Percentiles rank a stretch among this genome's conserved stretches.
phyloP scores from a whole-genome alignment of 2,797 vertebrate genomes.

The Lemur catta region DNA sequence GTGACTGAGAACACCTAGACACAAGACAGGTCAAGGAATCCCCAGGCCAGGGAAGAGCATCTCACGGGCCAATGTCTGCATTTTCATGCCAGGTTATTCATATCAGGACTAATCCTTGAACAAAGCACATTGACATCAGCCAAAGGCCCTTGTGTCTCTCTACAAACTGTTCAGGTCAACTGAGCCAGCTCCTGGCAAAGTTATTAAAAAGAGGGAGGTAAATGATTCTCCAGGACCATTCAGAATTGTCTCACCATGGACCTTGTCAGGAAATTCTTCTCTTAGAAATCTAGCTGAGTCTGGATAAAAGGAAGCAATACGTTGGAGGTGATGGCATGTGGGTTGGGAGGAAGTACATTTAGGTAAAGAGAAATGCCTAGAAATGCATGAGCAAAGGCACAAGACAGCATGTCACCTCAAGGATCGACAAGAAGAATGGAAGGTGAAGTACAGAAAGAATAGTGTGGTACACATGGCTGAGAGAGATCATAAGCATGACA shows the following conservation, averaged over 20 bases:
- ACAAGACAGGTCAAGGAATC: not conserved
- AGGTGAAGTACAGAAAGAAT: not conserved
- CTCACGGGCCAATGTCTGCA: not conserved
- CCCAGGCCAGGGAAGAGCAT: not conserved
- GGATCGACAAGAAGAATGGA: not conserved
- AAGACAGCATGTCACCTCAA: not conserved
- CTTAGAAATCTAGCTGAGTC: not conserved
- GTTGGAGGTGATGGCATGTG: not conserved
- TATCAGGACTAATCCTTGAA: not conserved
- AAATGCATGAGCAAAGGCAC: not conserved
- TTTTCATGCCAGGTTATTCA: not conserved
- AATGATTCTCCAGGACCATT: not conserved
- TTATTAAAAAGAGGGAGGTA: not conserved
- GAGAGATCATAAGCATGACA: not conserved
- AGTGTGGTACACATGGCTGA: not conserved
- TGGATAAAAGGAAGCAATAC: not conserved
- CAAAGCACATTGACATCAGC: not conserved
- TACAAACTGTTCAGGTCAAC: not conserved
- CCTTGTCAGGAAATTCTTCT: not conserved
- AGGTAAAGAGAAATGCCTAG: not conserved
- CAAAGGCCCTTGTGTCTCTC: not conserved
- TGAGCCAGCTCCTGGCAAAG: not conserved
- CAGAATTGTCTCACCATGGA: not conserved
- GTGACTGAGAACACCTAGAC: not conserved
- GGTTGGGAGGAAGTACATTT: not conserved